Evolutionary conservation across 1,140 invertebrate genomes (phyloP).

Genomic region (Zaprionus davidi): DNA sequence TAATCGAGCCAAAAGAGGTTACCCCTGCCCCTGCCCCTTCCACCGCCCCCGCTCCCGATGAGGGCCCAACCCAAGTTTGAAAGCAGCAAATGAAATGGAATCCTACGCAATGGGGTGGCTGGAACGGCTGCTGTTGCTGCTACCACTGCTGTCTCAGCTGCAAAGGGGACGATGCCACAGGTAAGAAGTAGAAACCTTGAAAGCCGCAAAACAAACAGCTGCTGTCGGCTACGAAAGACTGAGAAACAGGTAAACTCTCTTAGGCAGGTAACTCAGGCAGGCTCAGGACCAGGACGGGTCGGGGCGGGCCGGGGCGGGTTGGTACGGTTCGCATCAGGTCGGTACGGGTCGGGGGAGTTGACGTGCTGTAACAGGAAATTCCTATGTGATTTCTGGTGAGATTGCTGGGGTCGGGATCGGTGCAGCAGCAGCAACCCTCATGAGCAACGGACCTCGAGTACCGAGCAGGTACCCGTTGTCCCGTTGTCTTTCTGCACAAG

Average conservation of each 20-base stretch:
- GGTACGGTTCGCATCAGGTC: not conserved
- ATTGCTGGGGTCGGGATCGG: slow-evolving; percentile 68
- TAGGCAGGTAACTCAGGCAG: slow-evolving; percentile 63
- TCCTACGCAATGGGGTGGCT: slow-evolving; percentile 81
- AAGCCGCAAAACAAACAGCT: slow-evolving; percentile 81
- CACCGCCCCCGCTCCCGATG: slow-evolving; percentile 11
- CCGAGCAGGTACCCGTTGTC: slow-evolving; percentile 53
- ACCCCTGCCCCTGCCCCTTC: slow-evolving; percentile 23
- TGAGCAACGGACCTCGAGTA: not conserved
- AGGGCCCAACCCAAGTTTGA: slow-evolving; percentile 52
- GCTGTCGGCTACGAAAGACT: slow-evolving; percentile 42
- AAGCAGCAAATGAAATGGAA: slow-evolving; percentile 62
- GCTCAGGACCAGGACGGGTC: slow-evolving; percentile 22
- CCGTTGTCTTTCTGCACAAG: slow-evolving; percentile 51
- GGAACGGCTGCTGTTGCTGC: slow-evolving; percentile 6
- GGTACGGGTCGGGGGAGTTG: slow-evolving; percentile 35
- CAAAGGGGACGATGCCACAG: slow-evolving; percentile 73
- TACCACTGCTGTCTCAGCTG: slow-evolving; percentile 24
- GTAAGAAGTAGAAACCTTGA: slow-evolving; percentile 79
- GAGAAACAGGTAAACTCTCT: slow-evolving; percentile 68
- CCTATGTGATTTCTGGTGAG: slow-evolving; percentile 81
- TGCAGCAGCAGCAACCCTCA: slow-evolving; percentile 61
- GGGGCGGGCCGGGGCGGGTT: not conserved
- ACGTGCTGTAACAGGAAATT: slow-evolving; percentile 78
- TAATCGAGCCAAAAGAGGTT: slow-evolving; percentile 52